Evolutionary conservation across 2,113 vertebrate genomes (phyloP).

Genomic region (Siniperca chuatsi): DNA sequence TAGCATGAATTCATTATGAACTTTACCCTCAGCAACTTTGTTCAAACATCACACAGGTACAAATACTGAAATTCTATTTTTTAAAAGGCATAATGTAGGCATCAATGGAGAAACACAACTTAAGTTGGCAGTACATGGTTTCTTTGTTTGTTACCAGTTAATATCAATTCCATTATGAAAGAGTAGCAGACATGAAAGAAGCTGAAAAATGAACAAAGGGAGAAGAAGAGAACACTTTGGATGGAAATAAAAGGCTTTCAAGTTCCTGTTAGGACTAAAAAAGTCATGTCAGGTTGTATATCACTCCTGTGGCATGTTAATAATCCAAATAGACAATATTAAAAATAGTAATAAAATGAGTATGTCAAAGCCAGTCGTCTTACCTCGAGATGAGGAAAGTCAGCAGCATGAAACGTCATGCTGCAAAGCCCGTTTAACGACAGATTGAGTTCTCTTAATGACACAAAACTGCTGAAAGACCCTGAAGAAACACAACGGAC

Average conservation of each 20-base stretch:
- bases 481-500: conserved; percentile 71
- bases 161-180: conserved; percentile 12
- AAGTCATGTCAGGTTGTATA: background rate
- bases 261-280: background rate
- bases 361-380: conserved; percentile 47
- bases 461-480: conserved; percentile 85
- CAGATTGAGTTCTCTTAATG: conserved; percentile 87
- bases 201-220: background rate
- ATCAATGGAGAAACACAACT: background rate
- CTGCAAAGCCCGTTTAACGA: conserved; percentile 85
- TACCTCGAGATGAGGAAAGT: conserved; percentile 89
- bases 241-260: background rate
- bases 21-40: background rate
- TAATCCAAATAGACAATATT: background rate
- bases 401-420: conserved; percentile 79
- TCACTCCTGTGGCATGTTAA: background rate
- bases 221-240: background rate
- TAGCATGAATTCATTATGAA: background rate
- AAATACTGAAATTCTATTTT: background rate
- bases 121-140: background rate
- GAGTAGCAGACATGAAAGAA: background rate
- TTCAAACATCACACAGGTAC: background rate
- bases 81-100: background rate
- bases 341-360: background rate
- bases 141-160: background rate